Base-by-base conservation (phyloP, 2,888 invertebrate species). In the Lasioglossum zephyrum region DNA sequence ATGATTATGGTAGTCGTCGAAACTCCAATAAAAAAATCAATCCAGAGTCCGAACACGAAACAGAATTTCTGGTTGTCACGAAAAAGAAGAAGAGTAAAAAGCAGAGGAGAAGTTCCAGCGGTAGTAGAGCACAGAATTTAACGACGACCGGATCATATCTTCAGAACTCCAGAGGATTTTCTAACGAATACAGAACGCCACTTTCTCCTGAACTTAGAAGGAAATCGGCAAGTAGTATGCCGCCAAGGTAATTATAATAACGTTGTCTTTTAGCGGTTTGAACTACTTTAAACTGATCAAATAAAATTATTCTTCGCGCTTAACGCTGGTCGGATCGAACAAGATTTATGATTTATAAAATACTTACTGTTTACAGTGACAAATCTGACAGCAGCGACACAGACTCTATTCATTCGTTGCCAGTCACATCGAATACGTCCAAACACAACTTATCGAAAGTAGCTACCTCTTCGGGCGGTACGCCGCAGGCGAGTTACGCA, bases 331-430 rank as follows among this genome's bases (percentile, higher is more conserved):
- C 5, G 31, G 31, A 63, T 63, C 49, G 66, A 44, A 26, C 8
- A 3, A 44, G n/a, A 57, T 49, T 60, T 47, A 72, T 60, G n/a
- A 57, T 49, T 60, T 47, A 72, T 60, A 53, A 77, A 60, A 18
- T 70, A 44, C 26, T 80, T 79, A 69, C 81, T 31, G 16, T 80
- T 92, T 92, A 16, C 88, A 95, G 95, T 92, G 98, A 98, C 93
- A 98, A 98, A 95, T 97, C 97, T 87, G 98, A 98, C 94, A 98
- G 98, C 91, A 97, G 97, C 93, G 97, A 97, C 95, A 96, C 97
- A 93, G 98, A 98, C 94, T 98, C 98, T 26, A 97, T 98, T 90
- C 98, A 98, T 95, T 98, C 98, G 90, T 96, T 98, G 93, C 98
- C 98, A 44, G 96, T 97, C 39, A 95, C 95, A 47, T 95, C 95